Conservation (phyloP, 2,113 vertebrate species). For the Neolamprologus hecqui region DNA sequence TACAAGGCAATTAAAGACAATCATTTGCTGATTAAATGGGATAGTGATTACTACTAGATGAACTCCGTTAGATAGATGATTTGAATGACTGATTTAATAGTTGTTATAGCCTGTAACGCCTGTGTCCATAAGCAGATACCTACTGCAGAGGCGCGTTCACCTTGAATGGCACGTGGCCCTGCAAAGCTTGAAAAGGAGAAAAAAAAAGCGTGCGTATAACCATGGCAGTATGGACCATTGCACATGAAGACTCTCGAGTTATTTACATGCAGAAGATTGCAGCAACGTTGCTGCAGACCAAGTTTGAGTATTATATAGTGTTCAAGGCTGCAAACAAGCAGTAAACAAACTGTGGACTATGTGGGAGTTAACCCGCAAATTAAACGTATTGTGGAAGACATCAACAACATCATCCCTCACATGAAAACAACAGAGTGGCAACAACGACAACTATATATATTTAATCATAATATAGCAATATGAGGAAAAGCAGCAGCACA, state of each 20-base stretch:
- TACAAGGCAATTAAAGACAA: background rate
- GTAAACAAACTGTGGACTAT: background rate
- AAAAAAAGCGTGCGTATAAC: background rate
- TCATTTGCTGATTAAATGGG: background rate
- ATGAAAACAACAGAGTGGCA: background rate
- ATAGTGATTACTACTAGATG: background rate
- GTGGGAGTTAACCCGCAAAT: background rate
- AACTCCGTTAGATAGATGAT: background rate
- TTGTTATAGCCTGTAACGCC: background rate
- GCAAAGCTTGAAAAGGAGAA: background rate
- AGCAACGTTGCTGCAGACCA: background rate
- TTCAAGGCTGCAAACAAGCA: background rate
- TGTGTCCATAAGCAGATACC: background rate
- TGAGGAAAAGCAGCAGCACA: background rate
- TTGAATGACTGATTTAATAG: background rate
- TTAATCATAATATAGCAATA: background rate
- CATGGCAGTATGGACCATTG: background rate
- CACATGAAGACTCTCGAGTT: background rate
- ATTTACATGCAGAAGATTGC: background rate
- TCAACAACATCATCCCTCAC: background rate
- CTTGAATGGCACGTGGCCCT: background rate
- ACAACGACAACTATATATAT: background rate
- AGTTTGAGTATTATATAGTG: background rate
- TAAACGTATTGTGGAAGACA: background rate
- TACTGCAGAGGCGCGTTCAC: background rate